phyloP scores from a whole-genome alignment of 2,797 vertebrate species.

The Acanthis flammea region DNA sequence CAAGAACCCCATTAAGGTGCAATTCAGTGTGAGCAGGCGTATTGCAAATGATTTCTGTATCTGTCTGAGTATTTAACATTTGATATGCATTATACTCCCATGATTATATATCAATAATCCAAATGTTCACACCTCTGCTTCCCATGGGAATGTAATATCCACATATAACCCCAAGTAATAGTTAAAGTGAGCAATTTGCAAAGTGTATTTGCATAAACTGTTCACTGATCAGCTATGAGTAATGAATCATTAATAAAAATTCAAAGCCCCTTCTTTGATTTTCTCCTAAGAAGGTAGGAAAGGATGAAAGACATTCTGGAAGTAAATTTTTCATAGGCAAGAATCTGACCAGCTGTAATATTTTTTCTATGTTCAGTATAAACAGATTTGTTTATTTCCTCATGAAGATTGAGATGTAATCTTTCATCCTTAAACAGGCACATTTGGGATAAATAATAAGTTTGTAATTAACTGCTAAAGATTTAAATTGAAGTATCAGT shows the following conservation, averaged over 20 bases:
- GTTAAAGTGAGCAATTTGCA: constrained; percentile 23
- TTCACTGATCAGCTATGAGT: constrained; percentile 29
- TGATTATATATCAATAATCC: constrained; percentile 20
- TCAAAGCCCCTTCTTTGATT: constrained; percentile 23
- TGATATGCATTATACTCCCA: neutral
- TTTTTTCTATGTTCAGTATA: neutral
- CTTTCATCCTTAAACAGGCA: neutral
- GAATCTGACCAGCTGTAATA: constrained; percentile 16
- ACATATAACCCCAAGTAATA: constrained; percentile 8
- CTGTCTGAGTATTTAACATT: neutral
- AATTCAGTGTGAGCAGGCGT: neutral
- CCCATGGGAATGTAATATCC: neutral
- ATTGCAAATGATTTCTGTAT: constrained; percentile 32
- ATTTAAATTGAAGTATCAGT: neutral
- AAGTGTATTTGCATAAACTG: constrained; percentile 39
- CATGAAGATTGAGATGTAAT: neutral
- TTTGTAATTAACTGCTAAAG: neutral
- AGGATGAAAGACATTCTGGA: constrained; percentile 3
- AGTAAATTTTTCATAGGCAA: neutral
- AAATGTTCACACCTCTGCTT: constrained; percentile 25
- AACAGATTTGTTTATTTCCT: constrained; percentile 18
- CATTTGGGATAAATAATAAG: neutral
- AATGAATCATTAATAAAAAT: constrained; percentile 50
- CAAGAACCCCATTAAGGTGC: constrained; percentile 5
- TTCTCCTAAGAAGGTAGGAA: constrained; percentile 14